Percentiles rank a stretch among this genome's conserved stretches.
phyloP scores from a whole-genome alignment of 2,113 vertebrate species.

The Salvelinus fontinalis region DNA sequence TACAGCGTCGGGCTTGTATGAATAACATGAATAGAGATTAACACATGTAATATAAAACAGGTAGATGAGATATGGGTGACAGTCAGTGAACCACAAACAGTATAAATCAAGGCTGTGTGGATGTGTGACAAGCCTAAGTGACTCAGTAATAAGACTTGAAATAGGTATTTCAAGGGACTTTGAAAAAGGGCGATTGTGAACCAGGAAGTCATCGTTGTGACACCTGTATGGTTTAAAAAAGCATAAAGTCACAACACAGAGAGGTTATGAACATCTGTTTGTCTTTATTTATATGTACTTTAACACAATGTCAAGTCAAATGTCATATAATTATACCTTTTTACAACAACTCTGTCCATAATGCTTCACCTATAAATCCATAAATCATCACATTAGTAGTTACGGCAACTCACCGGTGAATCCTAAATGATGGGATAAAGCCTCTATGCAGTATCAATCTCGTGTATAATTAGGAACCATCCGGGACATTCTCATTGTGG shows the following conservation, averaged over 20 bases:
- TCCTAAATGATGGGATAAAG: too few species aligned
- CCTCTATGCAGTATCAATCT: neutral
- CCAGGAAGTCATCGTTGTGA: neutral
- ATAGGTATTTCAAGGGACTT: neutral
- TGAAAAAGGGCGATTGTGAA: too few species aligned
- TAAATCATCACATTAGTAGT: neutral
- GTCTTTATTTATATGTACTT: neutral
- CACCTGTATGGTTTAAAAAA: neutral
- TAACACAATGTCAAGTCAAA: constrained; percentile 1
- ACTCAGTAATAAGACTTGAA: neutral
- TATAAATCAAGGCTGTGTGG: too few species aligned
- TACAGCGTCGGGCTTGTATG: neutral
- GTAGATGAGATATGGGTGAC: neutral
- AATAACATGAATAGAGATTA: constrained; percentile 17
- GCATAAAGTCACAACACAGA: neutral
- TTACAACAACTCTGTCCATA: neutral
- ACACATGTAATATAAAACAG: neutral
- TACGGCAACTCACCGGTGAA: neutral
- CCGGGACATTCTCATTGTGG: neutral
- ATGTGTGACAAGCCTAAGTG: neutral
- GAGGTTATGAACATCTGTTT: neutral
- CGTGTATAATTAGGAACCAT: neutral
- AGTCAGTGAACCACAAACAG: neutral
- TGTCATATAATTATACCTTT: neutral
- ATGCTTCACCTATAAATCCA: neutral